Evolutionary conservation across 2,888 invertebrate species (phyloP), one percentile per base, ranked within the genome.

Genomic region (Argynnis bischoffii): DNA sequence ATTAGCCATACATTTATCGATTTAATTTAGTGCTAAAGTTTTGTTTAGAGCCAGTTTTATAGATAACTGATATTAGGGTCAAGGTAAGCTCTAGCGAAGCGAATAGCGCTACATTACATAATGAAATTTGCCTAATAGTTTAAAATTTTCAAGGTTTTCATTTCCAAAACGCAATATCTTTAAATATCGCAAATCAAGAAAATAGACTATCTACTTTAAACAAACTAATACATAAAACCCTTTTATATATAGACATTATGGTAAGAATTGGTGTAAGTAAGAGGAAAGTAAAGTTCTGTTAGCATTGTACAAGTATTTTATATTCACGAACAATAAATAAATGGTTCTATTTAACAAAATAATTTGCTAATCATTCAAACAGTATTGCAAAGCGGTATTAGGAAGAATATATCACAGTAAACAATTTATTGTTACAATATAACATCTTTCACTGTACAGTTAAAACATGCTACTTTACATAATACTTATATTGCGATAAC

Each of bases 351-450:
- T 79, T 79, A 86, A 84, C 81, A 83, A 84, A 84, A 81, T 80
- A 83, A 80, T 81, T 78, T 79, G 75, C 79, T 84, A 80, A 78
- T 77, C 77, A 77, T 78, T 78, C 77, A 78, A 79, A 76, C 68
- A 78, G 74, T 77, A 79, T 81, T 79, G 81, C 79, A 73, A 79
- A 81, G 79, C 83, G 77, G 82, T 77, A 78, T 77, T 78, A 86
- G 85, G 86, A 89, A 88, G 86, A 88, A 76, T 81, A 81, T 90
- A 90, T 90, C 89, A 90, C 90, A 90, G 90, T 85, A 79, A 86
- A 86, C 64, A 64, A 73, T 72, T 68, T 71, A 70, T 71, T 64
- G 55, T 68, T 74, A 69, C 55, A 59, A 67, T 63, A 67, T 66
- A 56, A 60, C 55, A 57, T 65, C 46, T 59, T 63, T 50, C 59